Conservation (phyloP, 2,113 vertebrate genomes). For the Callithrix jacchus region DNA sequence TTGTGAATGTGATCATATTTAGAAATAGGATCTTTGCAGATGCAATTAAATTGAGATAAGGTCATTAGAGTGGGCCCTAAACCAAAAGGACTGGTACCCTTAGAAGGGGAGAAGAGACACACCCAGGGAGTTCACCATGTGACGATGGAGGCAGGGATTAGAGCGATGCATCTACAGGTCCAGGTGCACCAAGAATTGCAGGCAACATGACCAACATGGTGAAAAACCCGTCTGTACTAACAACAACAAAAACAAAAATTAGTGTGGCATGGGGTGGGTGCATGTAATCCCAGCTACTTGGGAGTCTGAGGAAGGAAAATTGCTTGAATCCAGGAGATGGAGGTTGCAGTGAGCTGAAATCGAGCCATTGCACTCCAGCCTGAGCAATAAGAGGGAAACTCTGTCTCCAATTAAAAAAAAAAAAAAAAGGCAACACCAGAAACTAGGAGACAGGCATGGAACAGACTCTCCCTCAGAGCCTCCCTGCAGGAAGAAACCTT, state of each 20-base stretch:
- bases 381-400: no score
- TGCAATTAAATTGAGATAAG: background rate
- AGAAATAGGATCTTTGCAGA: background rate
- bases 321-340: no score
- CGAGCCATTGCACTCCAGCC: no score
- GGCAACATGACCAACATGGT: background rate
- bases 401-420: no score
- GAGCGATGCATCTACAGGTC: background rate
- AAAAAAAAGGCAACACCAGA: background rate
- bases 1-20: background rate
- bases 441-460: background rate
- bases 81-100: background rate
- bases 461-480: background rate
- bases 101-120: background rate
- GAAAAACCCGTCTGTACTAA: no score
- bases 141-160: accelerated
- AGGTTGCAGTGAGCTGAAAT: no score
- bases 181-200: background rate
- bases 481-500: background rate
- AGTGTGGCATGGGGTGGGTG: no score
- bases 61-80: background rate
- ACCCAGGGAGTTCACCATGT: background rate
- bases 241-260: no score
- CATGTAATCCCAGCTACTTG: no score
- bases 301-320: no score